A percentile compares a stretch with the other conserved stretches of the same genome.
These are phyloP conservation scores for Colius striatus DNA, from an alignment of 2,113 vertebrate genomes.

Conservation along the genomic window DNA sequence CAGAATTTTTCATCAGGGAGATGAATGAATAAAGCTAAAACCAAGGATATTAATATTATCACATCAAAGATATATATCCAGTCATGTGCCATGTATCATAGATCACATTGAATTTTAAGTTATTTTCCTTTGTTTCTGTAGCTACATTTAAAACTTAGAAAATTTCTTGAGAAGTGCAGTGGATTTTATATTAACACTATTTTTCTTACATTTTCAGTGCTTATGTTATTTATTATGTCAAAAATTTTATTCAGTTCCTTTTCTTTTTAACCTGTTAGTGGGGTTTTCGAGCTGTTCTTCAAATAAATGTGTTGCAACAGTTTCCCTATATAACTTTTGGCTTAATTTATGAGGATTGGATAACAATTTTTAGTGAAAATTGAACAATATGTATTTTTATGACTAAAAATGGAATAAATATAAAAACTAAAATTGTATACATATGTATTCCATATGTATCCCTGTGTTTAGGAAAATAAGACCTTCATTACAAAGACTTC, in stretches of 20 bases:
- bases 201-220: background rate
- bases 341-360: background rate
- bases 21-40: slow-evolving; percentile 25
- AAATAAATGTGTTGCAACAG: background rate
- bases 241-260: background rate
- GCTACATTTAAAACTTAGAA: slow-evolving; percentile 12
- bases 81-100: background rate
- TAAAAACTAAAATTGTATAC: background rate
- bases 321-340: background rate
- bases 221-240: background rate
- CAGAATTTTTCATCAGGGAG: background rate
- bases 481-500: background rate
- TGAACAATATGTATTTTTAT: background rate
- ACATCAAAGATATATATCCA: background rate
- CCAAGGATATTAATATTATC: slow-evolving; percentile 33
- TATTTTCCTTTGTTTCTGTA: background rate
- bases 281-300: background rate
- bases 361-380: background rate
- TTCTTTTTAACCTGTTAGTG: background rate
- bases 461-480: background rate
- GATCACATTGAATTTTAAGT: background rate
- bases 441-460: no score
- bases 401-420: background rate
- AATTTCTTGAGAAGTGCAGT: slow-evolving; percentile 8
- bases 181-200: background rate